Percentiles rank a stretch among this genome's conserved stretches.
Conservation (phyloP, 2,797 vertebrate genomes). For the Argya squamiceps region DNA sequence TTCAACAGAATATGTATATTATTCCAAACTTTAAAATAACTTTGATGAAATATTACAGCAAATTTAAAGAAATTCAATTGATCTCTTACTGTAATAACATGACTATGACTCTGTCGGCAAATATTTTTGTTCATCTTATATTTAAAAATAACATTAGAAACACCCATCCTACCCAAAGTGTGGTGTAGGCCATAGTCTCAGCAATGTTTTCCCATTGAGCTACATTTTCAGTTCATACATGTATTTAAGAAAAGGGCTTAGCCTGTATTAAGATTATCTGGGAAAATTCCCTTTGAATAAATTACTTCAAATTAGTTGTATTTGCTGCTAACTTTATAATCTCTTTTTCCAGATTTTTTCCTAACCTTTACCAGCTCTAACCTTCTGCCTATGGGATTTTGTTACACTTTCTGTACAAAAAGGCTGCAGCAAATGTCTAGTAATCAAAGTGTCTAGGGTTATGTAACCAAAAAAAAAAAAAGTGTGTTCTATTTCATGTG, state of each 20-base stretch:
- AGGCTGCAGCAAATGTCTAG: not conserved
- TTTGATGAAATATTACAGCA: not conserved
- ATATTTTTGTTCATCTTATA: not conserved
- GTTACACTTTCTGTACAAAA: not conserved
- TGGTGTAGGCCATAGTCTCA: not conserved
- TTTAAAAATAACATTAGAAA: not conserved
- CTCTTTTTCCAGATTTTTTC: not conserved
- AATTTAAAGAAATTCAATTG: not conserved
- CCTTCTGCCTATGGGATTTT: not conserved
- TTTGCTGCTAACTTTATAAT: not conserved
- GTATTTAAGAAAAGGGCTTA: not conserved
- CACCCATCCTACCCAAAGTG: not conserved
- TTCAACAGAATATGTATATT: not conserved
- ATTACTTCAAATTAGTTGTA: not conserved
- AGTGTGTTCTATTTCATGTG: too few species aligned
- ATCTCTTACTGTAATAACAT: not conserved
- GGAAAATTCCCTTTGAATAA: not conserved
- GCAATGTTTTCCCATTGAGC: not conserved
- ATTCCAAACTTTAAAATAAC: not conserved
- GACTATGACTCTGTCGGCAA: not conserved
- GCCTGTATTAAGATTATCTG: not conserved
- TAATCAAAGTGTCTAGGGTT: not conserved
- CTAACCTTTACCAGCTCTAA: not conserved
- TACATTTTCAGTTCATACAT: not conserved
- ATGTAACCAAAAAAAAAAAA: too few species aligned